These are phyloP conservation scores for Pangasius sanitwongsei DNA, from an alignment of 2,797 vertebrate genomes.

Conservation along the genomic window DNA sequence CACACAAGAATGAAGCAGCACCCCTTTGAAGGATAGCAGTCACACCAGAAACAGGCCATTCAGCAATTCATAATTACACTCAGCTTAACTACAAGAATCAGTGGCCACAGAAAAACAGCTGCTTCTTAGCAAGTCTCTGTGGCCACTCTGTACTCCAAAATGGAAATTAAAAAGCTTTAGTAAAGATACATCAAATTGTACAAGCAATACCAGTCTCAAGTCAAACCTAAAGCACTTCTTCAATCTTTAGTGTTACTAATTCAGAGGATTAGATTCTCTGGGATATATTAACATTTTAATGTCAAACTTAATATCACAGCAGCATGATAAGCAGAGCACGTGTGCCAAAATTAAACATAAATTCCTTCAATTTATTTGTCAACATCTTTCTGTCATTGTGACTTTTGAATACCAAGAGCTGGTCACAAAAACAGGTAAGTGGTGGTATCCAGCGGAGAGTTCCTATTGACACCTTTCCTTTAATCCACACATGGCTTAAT, in stretches of 20 bases:
- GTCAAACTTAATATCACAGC: not conserved
- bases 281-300: constrained; percentile 7
- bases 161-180: not conserved
- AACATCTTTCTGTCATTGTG: not conserved
- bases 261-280: constrained; percentile 6
- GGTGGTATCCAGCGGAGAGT: not conserved
- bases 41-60: constrained; percentile 8
- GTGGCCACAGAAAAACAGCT: not conserved
- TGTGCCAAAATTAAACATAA: not conserved
- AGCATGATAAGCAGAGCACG: not conserved
- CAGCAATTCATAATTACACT: not conserved
- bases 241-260: not conserved
- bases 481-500: not conserved
- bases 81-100: not conserved
- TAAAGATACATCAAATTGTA: not conserved
- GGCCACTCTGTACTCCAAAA: not conserved
- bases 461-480: not conserved
- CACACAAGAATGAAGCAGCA: not conserved
- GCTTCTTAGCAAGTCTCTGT: not conserved
- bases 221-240: constrained; percentile 1
- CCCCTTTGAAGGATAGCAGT: not conserved
- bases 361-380: not conserved
- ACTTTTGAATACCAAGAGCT: not conserved
- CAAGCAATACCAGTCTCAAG: constrained; percentile 4
- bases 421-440: not conserved